Percentiles rank a stretch among this genome's conserved stretches.
phyloP scores from a whole-genome alignment of 2,797 vertebrate species.

The Trematomus bernacchii region DNA sequence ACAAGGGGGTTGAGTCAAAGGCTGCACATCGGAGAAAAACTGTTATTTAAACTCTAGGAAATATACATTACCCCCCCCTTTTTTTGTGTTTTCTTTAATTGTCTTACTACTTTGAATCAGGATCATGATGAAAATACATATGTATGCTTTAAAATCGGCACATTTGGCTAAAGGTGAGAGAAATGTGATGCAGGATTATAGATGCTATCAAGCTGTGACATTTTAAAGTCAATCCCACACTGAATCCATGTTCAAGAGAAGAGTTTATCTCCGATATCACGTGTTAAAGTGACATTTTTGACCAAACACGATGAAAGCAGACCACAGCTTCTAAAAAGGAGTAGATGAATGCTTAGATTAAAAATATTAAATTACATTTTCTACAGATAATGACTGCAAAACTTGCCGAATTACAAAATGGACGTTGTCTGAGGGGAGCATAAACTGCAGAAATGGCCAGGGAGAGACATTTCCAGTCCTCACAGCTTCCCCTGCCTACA shows the following conservation, averaged over 20 bases:
- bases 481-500: slow-evolving; percentile 50
- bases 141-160: background rate
- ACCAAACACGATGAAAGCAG: background rate
- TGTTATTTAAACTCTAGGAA: background rate
- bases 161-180: background rate
- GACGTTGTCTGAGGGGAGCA: slow-evolving; percentile 18
- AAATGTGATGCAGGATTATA: background rate
- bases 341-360: background rate
- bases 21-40: background rate
- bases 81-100: background rate
- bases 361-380: background rate
- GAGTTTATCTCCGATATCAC: background rate
- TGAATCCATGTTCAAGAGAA: background rate
- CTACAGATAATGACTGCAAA: background rate
- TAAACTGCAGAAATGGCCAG: slow-evolving; percentile 34
- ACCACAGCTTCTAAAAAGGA: background rate
- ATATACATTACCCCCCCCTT: background rate
- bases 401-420: slow-evolving; percentile 38
- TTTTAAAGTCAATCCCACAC: background rate
- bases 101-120: background rate
- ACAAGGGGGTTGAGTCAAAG: background rate
- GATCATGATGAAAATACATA: accelerated
- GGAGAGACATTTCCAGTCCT: slow-evolving; percentile 57
- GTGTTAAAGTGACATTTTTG: background rate
- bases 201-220: slow-evolving; percentile 8